Evolutionary conservation across 2,797 vertebrate genomes (phyloP).

Genomic region (Chelidonichthys spinosus): DNA sequence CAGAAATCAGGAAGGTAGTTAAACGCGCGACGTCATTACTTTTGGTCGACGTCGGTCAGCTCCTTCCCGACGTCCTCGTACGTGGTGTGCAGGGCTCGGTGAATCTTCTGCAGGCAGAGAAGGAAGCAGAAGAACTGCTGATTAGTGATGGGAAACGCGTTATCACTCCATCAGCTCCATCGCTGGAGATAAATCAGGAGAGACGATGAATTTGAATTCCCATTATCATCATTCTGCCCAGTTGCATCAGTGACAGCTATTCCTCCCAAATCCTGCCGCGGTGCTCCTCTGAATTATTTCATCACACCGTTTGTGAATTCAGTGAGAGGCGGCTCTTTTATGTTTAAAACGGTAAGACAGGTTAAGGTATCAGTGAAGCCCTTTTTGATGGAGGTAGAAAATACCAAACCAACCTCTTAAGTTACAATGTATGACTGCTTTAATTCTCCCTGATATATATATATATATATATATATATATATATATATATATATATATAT

Average conservation of each 20-base stretch:
- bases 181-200: conserved; percentile 27
- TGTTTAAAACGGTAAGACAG: conserved; percentile 14
- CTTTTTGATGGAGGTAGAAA: conserved; percentile 33
- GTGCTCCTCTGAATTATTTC: conserved; percentile 47
- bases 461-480: no score
- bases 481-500: no score
- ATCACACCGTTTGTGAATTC: conserved; percentile 45
- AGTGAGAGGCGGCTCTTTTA: conserved; percentile 13
- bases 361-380: conserved; percentile 39
- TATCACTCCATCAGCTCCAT: conserved; percentile 30
- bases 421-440: conserved; percentile 6
- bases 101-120: conserved; percentile 88
- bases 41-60: conserved; percentile 80
- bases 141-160: conserved; percentile 19
- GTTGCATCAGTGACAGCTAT: conserved; percentile 28
- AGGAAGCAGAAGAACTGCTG: not conserved
- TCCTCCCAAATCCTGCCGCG: conserved; percentile 23
- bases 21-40: conserved; percentile 77
- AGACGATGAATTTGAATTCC: conserved; percentile 33
- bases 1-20: no score
- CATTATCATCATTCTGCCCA: conserved; percentile 33
- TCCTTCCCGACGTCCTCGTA: conserved; percentile 82
- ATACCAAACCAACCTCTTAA: not conserved
- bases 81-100: conserved; percentile 89
- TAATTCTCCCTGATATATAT: conserved; percentile 17